Conservation (phyloP, 2,797 vertebrate genomes). For the Squalus acanthias region DNA sequence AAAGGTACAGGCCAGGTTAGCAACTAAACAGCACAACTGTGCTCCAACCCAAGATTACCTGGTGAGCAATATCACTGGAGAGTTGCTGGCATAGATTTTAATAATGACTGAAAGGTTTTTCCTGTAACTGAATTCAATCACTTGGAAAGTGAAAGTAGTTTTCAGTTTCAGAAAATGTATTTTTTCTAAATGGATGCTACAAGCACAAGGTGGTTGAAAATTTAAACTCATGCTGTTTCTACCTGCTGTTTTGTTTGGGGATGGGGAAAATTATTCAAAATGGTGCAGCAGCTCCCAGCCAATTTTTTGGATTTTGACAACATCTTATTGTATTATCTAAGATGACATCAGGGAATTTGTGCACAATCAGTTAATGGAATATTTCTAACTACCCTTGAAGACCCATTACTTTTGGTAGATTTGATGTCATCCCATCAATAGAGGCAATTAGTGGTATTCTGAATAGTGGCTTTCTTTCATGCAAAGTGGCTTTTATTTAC, state of each 20-base stretch:
- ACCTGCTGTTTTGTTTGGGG: background rate
- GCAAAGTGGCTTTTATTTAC: background rate
- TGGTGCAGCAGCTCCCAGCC: background rate
- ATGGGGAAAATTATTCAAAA: background rate
- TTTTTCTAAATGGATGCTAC: background rate
- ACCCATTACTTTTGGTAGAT: background rate
- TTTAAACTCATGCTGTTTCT: no score
- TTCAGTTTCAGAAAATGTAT: background rate
- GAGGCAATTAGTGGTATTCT: background rate
- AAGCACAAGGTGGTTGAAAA: background rate
- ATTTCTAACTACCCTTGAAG: background rate
- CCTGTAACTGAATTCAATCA: no score
- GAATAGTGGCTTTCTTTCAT: background rate
- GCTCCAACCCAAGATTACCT: background rate
- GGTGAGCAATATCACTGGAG: background rate
- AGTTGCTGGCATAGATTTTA: background rate
- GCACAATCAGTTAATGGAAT: background rate
- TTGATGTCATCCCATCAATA: background rate
- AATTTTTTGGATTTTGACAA: background rate
- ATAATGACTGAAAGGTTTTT: background rate
- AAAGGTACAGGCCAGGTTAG: background rate
- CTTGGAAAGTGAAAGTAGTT: background rate
- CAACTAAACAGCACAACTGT: background rate
- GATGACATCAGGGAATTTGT: no score
- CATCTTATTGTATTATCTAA: no score